Evolutionary conservation across 1,140 invertebrate genomes (phyloP), one percentile per base, ranked within the genome.

Genomic region (Drosophila watanabei): DNA sequence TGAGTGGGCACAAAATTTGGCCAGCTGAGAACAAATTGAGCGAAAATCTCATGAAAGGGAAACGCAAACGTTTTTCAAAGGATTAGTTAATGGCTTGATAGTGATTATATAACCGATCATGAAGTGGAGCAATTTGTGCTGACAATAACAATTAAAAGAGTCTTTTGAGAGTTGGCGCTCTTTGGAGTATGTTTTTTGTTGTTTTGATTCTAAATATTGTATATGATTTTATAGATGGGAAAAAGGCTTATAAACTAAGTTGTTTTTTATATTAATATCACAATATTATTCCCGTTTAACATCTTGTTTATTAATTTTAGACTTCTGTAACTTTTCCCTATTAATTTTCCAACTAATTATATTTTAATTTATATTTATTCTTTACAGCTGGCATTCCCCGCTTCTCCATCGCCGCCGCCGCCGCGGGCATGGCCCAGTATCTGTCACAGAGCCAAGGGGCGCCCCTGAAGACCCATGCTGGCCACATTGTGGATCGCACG

Each of bases 371-470:
- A 11, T 20, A 20, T 59, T 79, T 85, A 14, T 11, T 9, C 1
- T 4, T 0, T 56, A 4, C 60, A 93, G 92, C 83, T 80, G 93
- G 95, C 60, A 94, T 95, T 54, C 94, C 95, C 68, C 94, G 95
- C 68, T 95, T 96, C 87, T 96, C 96, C 58, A 95, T 96, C 62
- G 96, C 96, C 64, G 96, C 96, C 24, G 96, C 96, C 62, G 95
- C 95, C 56, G 95, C 95, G 18, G 95, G 94, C 78, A 94, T 95
- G 95, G 94, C 95, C 72, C 94, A 95, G 71, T 96, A 96, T 85
- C 94, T 96, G 46, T 95, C 95, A 63, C 95, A 95, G 82, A 94
- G 94, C 85, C 86, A 94, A 93, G 94, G 95, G 81, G 93, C 94
- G 75, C 94, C 95, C 65, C 94, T 96, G 91, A 95, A 97, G 94